A percentile compares a stretch with the other conserved stretches of the same genome.
Conservation (phyloP, 2,113 vertebrate species). For the Egretta garzetta region DNA sequence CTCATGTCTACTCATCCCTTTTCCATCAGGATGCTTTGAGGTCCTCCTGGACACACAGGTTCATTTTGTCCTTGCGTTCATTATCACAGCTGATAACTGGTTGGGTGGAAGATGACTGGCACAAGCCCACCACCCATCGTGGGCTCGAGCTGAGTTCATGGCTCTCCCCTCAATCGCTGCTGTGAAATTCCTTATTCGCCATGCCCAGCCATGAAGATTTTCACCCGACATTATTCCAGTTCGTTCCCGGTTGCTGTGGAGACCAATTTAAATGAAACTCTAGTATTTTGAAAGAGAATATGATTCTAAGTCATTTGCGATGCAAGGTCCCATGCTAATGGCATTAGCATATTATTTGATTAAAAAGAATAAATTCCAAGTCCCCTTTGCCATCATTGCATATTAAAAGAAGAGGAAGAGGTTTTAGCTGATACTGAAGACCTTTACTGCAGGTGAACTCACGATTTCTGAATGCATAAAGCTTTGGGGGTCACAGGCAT, state of each 20-base stretch:
- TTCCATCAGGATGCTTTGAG: neutral
- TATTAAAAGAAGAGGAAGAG: conserved; percentile 24
- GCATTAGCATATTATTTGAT: conserved; percentile 58
- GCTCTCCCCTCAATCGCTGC: neutral
- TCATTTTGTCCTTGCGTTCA: neutral
- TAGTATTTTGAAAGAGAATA: conserved; percentile 51
- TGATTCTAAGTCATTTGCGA: conserved; percentile 53
- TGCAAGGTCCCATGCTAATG: conserved; percentile 56
- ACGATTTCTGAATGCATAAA: conserved; percentile 18
- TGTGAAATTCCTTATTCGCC: neutral
- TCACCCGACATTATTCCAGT: neutral
- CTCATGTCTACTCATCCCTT: neutral
- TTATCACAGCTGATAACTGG: neutral
- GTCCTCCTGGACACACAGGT: neutral
- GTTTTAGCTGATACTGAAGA: neutral
- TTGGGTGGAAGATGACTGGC: neutral
- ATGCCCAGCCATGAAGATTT: neutral
- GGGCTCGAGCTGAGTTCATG: neutral
- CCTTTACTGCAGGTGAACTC: neutral
- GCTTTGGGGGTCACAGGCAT: neutral
- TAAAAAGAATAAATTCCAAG: conserved; percentile 48
- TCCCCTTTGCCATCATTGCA: neutral
- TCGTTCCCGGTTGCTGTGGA: conserved; percentile 53
- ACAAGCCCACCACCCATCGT: neutral
- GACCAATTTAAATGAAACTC: conserved; percentile 62